Base-by-base conservation (phyloP, 35 echinoderm and acorn worm species). In the Strongylocentrotus purpuratus region DNA sequence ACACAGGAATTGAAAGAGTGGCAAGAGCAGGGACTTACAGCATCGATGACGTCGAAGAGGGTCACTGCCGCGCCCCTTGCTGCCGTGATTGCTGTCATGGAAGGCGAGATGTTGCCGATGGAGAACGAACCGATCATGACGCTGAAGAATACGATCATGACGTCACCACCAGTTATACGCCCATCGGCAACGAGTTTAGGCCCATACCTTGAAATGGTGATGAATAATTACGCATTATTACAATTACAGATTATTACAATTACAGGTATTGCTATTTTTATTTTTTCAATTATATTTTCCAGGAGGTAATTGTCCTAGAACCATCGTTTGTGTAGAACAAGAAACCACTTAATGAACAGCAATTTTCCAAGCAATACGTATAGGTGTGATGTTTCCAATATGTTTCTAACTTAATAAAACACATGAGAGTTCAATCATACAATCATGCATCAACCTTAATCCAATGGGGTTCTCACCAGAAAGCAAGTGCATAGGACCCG, bases 61-160 rank as follows among this genome's bases (percentile, higher is more conserved):
- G 92, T 96, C 13, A 70, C 88, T 88, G 97, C 97, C 17, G 97
- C 97, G 1, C 96, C 96, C 61, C 94, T 87, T 10, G 95, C 97
- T 5, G 97, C 95, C 6, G 97, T 92, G 35, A 98, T 95, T 20
- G 94, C 93, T 25, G 92, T 96, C 25, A 98, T 65, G n/a, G 96
- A 92, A 28, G 97, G 97, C 2, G 92, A 88, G 88, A 97, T 97
- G 94, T 97, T 96, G 32, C 97, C 95, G 86, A 98, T 95, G 46
- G 97, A 98, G 58, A 98, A 97, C 11, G 97, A 97, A 59, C 97
- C 97, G 96, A 97, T 97, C 97, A 97, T 97, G 41, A 97, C 97
- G 78, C 97, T 96, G 92, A 97, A 97, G 86, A 97, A 97, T 45
- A 97, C 97, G 6, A 95, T 97, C 48, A 97, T 58, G 18, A 97